Evolutionary conservation across 2,888 invertebrate genomes (phyloP).

Genomic region (Athalia circularis): DNA sequence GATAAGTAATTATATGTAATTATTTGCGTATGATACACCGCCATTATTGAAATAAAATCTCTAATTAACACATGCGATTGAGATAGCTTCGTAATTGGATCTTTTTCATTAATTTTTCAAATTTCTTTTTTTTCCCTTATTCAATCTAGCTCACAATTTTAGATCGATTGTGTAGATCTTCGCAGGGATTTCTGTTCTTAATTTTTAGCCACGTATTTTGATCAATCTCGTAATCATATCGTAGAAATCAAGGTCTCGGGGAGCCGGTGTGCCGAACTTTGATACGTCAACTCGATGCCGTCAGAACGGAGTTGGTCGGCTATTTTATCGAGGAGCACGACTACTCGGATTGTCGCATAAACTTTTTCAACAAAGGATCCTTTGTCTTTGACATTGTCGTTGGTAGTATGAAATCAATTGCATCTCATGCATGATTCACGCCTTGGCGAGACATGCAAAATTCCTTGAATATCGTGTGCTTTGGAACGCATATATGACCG

Average conservation of each 20-base stretch:
- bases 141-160: neutral
- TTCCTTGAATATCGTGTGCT: constrained; percentile 45
- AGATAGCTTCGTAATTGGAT: constrained; percentile 5
- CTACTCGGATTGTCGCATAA: constrained; percentile 25
- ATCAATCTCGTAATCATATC: too few relatives aligned
- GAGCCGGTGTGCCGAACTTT: too few relatives aligned
- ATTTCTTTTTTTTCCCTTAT: neutral
- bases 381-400: constrained; percentile 35
- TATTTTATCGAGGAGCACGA: neutral
- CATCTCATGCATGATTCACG: constrained; percentile 42
- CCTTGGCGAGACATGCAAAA: constrained; percentile 44
- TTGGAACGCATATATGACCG: constrained; percentile 39
- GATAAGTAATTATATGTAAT: constrained; percentile 3
- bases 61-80: constrained; percentile 1
- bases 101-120: neutral
- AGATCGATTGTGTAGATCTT: too few relatives aligned
- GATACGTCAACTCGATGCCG: too few relatives aligned
- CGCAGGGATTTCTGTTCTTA: too few relatives aligned
- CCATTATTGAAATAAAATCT: neutral
- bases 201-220: too few relatives aligned
- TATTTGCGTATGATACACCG: constrained; percentile 7
- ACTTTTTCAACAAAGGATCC: constrained; percentile 18
- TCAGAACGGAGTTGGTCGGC: too few relatives aligned
- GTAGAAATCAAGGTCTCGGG: too few relatives aligned
- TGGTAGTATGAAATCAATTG: constrained; percentile 21